These are phyloP conservation scores for Hippocampus comes DNA, from an alignment of 2,113 vertebrate genomes.

Conservation along the genomic window DNA sequence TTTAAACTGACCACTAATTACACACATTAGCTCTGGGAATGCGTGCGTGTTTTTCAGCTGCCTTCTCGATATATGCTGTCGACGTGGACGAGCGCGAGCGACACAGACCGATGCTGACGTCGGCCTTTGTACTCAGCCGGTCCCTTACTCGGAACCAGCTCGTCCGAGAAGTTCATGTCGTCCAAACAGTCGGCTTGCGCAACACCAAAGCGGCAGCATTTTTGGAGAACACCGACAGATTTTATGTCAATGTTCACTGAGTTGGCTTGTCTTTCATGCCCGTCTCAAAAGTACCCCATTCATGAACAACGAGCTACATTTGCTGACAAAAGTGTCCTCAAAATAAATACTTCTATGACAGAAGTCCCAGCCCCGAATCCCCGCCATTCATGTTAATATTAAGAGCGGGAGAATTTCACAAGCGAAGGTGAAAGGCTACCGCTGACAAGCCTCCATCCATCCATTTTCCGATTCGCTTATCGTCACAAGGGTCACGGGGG, in stretches of 20 bases:
- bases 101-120: background rate
- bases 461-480: too few species aligned
- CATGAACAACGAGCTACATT: too few species aligned
- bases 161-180: background rate
- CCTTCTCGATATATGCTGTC: background rate
- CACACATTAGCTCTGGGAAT: conserved; percentile 68
- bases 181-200: background rate
- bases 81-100: background rate
- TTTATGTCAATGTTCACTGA: too few species aligned
- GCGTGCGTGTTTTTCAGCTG: conserved; percentile 3
- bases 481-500: too few species aligned
- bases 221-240: background rate
- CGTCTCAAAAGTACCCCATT: too few species aligned
- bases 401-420: too few species aligned
- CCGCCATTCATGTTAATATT: background rate
- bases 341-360: background rate
- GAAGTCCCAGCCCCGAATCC: background rate
- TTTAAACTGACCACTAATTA: conserved; percentile 86
- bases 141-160: background rate
- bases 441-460: background rate
- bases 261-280: too few species aligned
- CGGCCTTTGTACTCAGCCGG: background rate
- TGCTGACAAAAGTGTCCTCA: background rate
- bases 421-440: background rate
- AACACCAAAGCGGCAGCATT: background rate